Percentiles rank a stretch among this genome's conserved stretches.
These are phyloP conservation scores for Pteronotus mesoamericanus DNA, from an alignment of 2,797 vertebrate genomes.

Conservation along the genomic window DNA sequence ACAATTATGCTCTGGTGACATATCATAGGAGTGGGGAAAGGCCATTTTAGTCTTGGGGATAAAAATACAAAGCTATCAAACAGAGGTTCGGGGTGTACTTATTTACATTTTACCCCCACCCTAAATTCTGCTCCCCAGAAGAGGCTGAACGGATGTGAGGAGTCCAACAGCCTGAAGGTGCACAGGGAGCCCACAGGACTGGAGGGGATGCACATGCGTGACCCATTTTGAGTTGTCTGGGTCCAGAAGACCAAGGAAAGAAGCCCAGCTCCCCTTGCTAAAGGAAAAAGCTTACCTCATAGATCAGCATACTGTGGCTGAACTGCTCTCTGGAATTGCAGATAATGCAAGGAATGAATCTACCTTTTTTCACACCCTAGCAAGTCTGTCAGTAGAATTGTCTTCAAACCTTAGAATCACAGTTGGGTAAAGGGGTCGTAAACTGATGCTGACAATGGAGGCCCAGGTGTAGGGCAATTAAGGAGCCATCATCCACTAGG, in stretches of 20 bases:
- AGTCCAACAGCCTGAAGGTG: background rate
- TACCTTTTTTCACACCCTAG: background rate
- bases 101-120: background rate
- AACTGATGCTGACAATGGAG: background rate
- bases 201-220: background rate
- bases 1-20: background rate
- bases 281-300: background rate
- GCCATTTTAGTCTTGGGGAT: background rate
- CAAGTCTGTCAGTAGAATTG: background rate
- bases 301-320: background rate
- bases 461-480: background rate
- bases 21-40: background rate
- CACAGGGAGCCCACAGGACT: background rate
- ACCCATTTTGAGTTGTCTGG: background rate
- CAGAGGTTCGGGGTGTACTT: background rate
- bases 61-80: background rate
- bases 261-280: background rate
- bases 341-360: background rate
- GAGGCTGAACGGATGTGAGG: background rate
- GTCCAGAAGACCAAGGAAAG: background rate
- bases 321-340: background rate
- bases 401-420: background rate
- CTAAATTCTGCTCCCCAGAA: background rate
- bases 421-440: background rate
- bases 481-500: background rate